Conservation (phyloP, 2,888 invertebrate genomes). For the Orgyia antiqua region DNA sequence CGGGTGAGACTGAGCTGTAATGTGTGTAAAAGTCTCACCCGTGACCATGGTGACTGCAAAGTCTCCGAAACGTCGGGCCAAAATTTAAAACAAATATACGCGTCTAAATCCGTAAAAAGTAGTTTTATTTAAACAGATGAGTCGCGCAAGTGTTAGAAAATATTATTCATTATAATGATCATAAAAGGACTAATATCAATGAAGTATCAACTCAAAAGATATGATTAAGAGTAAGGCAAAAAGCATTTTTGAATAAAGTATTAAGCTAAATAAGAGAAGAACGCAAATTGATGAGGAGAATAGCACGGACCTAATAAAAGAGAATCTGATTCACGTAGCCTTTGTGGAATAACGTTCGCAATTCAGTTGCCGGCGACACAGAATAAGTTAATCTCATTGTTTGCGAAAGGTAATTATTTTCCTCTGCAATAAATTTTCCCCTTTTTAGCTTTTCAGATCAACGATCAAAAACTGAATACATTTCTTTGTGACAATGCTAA, state of each 20-base stretch:
- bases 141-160: too few species aligned
- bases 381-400: slow-evolving; percentile 39
- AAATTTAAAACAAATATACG: too few species aligned
- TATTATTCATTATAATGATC: too few species aligned
- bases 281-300: slow-evolving; percentile 34
- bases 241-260: slow-evolving; percentile 28
- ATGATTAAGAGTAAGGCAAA: too few species aligned
- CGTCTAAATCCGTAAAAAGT: too few species aligned
- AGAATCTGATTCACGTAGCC: slow-evolving; percentile 37
- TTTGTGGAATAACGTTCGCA: slow-evolving; percentile 38
- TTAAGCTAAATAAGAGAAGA: slow-evolving; percentile 30
- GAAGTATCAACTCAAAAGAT: too few species aligned
- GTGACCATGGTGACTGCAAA: too few species aligned
- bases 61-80: too few species aligned
- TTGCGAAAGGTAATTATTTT: slow-evolving; percentile 39
- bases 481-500: slow-evolving; percentile 28
- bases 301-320: slow-evolving; percentile 35
- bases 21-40: too few species aligned
- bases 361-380: slow-evolving; percentile 33
- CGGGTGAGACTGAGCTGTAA: too few species aligned
- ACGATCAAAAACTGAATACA: slow-evolving; percentile 33
- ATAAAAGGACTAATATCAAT: too few species aligned
- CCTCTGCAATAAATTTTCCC: slow-evolving; percentile 30
- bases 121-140: too few species aligned
- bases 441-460: slow-evolving; percentile 29